Evolutionary conservation across 2,797 vertebrate genomes (phyloP).

Genomic region (Parauchenoglanis ngamensis): DNA sequence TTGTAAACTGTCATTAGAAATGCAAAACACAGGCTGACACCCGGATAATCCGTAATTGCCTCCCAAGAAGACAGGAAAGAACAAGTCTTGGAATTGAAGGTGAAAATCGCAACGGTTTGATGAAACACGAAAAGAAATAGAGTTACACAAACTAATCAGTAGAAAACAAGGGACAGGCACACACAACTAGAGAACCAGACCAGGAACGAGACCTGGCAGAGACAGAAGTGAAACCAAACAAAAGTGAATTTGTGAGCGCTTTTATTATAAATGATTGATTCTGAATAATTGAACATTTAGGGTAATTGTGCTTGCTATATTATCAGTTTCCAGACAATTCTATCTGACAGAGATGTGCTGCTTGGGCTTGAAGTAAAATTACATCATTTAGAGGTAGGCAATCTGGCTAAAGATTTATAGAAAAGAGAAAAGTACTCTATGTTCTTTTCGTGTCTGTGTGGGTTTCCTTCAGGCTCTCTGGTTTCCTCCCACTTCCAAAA

Average conservation of each 20-base stretch:
- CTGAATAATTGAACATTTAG: background rate
- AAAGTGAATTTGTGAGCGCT: background rate
- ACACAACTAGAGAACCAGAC: background rate
- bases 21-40: background rate
- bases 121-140: background rate
- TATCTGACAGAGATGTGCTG: background rate
- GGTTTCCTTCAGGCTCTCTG: background rate
- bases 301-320: background rate
- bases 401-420: background rate
- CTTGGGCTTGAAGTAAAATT: too few relatives aligned
- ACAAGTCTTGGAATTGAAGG: background rate
- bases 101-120: background rate
- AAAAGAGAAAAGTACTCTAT: background rate
- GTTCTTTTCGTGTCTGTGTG: background rate
- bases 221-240: background rate
- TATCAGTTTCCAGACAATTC: background rate
- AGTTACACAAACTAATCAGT: background rate
- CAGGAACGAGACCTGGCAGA: background rate
- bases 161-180: background rate
- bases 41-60: background rate
- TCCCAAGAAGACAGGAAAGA: background rate
- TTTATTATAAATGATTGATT: constrained; percentile 8
- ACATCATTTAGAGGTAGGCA: background rate
- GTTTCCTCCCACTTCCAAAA: background rate
- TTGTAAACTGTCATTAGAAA: background rate